Evolutionary conservation across 2,113 vertebrate genomes (phyloP).

Genomic region (Aphyosemion australe): DNA sequence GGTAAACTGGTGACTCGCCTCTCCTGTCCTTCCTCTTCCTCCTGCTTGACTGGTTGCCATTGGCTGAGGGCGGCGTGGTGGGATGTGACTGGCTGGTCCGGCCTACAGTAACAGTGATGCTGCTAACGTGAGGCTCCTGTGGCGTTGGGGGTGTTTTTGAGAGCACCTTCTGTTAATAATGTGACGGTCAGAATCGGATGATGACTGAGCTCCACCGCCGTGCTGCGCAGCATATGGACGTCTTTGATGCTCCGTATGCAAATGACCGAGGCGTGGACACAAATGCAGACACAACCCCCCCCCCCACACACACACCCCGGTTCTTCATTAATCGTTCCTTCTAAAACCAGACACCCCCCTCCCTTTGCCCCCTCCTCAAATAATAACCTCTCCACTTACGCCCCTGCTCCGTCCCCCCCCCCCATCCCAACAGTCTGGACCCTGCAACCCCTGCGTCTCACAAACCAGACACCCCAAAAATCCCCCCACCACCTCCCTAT

Average conservation of each 20-base stretch:
- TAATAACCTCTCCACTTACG: slow-evolving; percentile 66
- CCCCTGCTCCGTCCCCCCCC: slow-evolving; percentile 54
- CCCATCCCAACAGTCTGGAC: slow-evolving; percentile 66
- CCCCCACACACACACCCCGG: slow-evolving; percentile 20
- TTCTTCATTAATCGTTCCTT: slow-evolving; percentile 71
- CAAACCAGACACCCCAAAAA: slow-evolving; percentile 68
- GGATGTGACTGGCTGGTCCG: slow-evolving; percentile 48
- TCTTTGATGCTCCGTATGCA: slow-evolving; percentile 67
- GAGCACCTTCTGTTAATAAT: slow-evolving; percentile 29
- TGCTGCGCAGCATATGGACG: slow-evolving; percentile 68
- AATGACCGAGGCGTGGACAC: slow-evolving; percentile 72
- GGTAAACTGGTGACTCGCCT: slow-evolving; percentile 59
- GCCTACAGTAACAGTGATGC: slow-evolving; percentile 47
- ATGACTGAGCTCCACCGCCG: slow-evolving; percentile 7
- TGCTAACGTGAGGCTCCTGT: slow-evolving; percentile 32
- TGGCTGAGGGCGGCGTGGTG: slow-evolving; percentile 40
- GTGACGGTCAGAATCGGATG: slow-evolving; percentile 19
- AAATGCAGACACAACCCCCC: slow-evolving; percentile 70
- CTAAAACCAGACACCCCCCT: slow-evolving; percentile 67
- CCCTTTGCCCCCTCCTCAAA: slow-evolving; percentile 50
- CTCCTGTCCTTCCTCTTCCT: slow-evolving; percentile 69
- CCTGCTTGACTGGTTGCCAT: slow-evolving; percentile 37
- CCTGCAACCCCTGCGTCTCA: slow-evolving; percentile 50
- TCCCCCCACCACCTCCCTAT: slow-evolving; percentile 21
- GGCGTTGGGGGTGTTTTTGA: slow-evolving; percentile 39